Evolutionary conservation across 1,140 invertebrate species (phyloP).

Genomic region (Wiebesia pumilae): DNA sequence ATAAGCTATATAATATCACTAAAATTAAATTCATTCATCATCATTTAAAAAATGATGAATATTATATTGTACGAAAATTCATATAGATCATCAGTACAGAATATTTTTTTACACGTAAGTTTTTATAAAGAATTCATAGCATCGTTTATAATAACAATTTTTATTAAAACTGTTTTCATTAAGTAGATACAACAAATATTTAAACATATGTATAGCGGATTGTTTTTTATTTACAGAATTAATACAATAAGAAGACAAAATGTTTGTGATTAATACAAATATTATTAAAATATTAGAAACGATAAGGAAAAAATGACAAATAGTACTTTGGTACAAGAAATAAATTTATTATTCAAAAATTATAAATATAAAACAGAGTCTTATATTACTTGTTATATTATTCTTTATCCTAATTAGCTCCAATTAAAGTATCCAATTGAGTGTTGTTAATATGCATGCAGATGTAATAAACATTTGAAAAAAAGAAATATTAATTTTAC

Average conservation of each 20-base stretch:
- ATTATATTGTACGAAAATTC: not conserved
- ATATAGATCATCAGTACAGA: not conserved
- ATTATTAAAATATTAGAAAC: not conserved
- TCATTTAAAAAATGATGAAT: not conserved
- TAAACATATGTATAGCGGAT: not conserved
- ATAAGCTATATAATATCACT: not conserved
- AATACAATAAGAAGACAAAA: not conserved
- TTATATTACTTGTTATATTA: too few relatives aligned
- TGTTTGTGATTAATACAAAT: not conserved
- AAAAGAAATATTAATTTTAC: too few relatives aligned
- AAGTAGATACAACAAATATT: slow-evolving; percentile 12
- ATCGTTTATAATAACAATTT: not conserved
- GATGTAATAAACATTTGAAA: too few relatives aligned
- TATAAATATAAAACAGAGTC: not conserved
- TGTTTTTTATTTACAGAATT: slow-evolving; percentile 2
- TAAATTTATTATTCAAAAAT: slow-evolving; percentile 32
- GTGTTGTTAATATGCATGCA: too few relatives aligned
- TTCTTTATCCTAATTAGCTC: not conserved
- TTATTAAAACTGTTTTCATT: slow-evolving; percentile 13
- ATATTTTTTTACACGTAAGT: slow-evolving; percentile 24
- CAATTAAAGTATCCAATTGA: not conserved
- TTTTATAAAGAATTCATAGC: not conserved
- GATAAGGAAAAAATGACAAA: not conserved
- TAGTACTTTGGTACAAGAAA: not conserved
- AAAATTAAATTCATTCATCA: not conserved